Conservation (phyloP, 2,888 invertebrate species). For the Stenodera caucasica region DNA sequence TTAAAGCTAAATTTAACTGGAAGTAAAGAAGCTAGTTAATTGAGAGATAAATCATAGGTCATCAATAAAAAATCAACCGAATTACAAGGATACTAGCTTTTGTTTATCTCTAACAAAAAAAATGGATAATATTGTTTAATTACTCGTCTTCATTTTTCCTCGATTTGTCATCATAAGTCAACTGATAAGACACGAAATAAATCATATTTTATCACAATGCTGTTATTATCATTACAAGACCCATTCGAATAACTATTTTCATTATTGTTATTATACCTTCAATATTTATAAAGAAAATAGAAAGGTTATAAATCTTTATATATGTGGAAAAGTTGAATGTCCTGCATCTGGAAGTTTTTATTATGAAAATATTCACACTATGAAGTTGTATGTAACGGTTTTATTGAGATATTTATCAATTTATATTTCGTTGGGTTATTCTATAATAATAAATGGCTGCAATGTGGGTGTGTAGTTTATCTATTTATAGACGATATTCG, state of each 20-base stretch:
- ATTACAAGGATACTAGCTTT: no score
- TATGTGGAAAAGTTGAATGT: constrained; percentile 1
- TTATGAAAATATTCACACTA: background rate
- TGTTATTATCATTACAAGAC: background rate
- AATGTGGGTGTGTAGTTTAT: background rate
- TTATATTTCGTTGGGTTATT: background rate
- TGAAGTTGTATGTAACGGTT: background rate
- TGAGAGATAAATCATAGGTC: no score
- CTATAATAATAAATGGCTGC: background rate
- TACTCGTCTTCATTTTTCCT: background rate
- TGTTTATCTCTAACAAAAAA: no score
- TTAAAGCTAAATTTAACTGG: no score
- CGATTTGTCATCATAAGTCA: background rate
- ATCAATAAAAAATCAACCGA: no score
- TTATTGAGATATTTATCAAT: constrained; percentile 1
- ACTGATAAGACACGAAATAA: background rate
- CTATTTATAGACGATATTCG: background rate
- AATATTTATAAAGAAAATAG: background rate
- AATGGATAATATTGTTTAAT: no score
- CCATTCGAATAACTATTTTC: background rate
- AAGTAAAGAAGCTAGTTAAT: no score
- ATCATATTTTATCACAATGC: background rate
- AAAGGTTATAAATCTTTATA: background rate
- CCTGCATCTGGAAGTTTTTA: background rate
- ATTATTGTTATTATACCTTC: background rate